Evolutionary conservation across 2,797 vertebrate genomes (phyloP), one percentile per base, ranked within the genome.

Genomic region (Todus mexicanus): DNA sequence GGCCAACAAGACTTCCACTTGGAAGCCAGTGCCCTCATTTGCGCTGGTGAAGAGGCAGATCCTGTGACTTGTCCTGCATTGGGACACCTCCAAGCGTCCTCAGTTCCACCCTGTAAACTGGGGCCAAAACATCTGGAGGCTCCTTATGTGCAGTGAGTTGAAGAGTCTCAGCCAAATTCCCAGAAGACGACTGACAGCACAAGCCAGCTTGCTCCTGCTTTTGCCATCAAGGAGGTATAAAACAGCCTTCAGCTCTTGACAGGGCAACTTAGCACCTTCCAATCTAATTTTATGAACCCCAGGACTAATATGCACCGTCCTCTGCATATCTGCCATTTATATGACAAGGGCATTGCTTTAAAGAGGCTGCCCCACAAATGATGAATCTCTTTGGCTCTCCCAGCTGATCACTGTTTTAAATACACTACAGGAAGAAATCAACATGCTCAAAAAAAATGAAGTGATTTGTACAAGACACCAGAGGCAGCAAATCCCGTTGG

Each of bases 81-180:
- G 31, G 31, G 21, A 45, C 17, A 48, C 10, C 31, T 31, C n/a
- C 33, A 70, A 29, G 5, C 5, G 25, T 54, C 35, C 47, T 63
- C 68, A 37, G 33, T 51, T 33, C 40, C 84, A 85, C 27, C 15
- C 21, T 4, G 1, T 22, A 60, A 84, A 86, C 23, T 42, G 59
- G 4, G 4, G 48, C 33, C 35, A 86, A 59, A 87, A 77, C 25
- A 43, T 23, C 40, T 33, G 45, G 31, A 68, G 8, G 6, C 25
- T 65, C 19, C 21, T 75, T 17, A 31, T 0, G 2, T n/a, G 25
- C 29, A 82, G 3, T 0, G 4, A 63, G 12, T 0, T 47, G 17
- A 12, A 22, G 60, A 75, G 11, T 35, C 35, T 66, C 1, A 0
- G 40, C 27, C 7, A 6, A 23, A 31, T 25, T 72, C 47, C 73